Percentiles rank a stretch among this genome's conserved stretches.
These are phyloP conservation scores for Temnothorax nylanderi DNA, from an alignment of 1,140 invertebrate species.

Conservation along the genomic window DNA sequence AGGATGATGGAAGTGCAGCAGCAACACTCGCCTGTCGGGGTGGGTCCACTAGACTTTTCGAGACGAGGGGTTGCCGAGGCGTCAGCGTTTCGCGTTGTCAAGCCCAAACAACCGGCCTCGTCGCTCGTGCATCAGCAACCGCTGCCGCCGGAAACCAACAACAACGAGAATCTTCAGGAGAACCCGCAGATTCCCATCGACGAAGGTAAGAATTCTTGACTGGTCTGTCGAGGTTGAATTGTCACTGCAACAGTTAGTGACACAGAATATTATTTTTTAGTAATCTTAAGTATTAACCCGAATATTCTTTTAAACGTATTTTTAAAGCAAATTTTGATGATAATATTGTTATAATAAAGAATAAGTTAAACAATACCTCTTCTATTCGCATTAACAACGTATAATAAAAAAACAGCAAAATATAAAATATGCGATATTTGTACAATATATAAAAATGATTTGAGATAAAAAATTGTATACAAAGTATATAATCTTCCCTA, in stretches of 20 bases:
- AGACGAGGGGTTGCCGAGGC: slow-evolving; percentile 83
- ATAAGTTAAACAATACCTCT: not conserved
- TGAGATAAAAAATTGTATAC: not conserved
- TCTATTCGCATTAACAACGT: not conserved
- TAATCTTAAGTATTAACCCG: not conserved
- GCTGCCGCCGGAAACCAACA: slow-evolving; percentile 78
- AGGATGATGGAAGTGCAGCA: slow-evolving; percentile 85
- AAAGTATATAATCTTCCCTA: not conserved
- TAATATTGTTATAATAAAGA: not conserved
- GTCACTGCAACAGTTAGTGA: not conserved
- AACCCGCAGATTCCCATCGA: slow-evolving; percentile 74
- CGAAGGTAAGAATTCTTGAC: slow-evolving; percentile 72
- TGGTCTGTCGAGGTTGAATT: not conserved
- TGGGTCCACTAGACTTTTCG: slow-evolving; percentile 84
- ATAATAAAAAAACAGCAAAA: not conserved
- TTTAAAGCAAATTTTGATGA: not conserved
- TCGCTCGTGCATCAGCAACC: slow-evolving; percentile 76
- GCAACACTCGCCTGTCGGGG: slow-evolving; percentile 84
- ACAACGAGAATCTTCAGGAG: slow-evolving; percentile 81
- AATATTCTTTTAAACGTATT: not conserved
- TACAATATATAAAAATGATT: not conserved
- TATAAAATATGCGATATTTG: not conserved
- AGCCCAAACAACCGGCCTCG: slow-evolving; percentile 80
- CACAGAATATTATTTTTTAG: not conserved
- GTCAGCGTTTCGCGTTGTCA: slow-evolving; percentile 84